These are phyloP conservation scores for Limnephilus rhombicus DNA, from an alignment of 2,888 invertebrate genomes.

Conservation along the genomic window DNA sequence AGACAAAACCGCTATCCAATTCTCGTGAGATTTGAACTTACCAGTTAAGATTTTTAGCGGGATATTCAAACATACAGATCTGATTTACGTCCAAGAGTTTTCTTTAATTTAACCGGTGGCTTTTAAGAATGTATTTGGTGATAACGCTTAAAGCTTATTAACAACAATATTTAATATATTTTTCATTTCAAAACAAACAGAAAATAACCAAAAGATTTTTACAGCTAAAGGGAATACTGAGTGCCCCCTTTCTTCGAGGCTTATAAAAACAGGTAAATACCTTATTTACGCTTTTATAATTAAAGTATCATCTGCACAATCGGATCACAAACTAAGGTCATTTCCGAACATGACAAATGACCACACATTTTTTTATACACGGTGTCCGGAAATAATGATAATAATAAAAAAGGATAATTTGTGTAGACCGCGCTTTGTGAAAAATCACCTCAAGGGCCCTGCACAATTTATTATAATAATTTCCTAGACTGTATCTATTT, in stretches of 20 bases:
- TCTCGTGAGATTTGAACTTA: neutral
- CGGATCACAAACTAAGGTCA: neutral
- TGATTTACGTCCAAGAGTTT: neutral
- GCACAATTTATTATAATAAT: no score
- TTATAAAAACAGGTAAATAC: constrained; percentile 23
- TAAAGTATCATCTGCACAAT: neutral
- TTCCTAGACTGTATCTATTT: no score
- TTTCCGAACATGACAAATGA: neutral
- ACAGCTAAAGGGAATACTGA: constrained; percentile 43
- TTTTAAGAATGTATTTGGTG: neutral
- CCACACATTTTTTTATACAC: no score
- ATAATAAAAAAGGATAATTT: no score
- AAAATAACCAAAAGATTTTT: constrained; percentile 42
- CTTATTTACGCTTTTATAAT: neutral
- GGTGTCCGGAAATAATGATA: no score
- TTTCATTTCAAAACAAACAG: neutral
- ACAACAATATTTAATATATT: neutral
- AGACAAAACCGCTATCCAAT: neutral
- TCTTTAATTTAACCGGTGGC: neutral
- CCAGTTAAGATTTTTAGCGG: neutral
- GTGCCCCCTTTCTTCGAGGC: constrained; percentile 15
- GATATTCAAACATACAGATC: neutral
- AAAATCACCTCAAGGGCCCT: no score
- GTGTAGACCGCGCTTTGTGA: no score
- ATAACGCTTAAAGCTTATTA: constrained; percentile 20